Evolutionary conservation across 2,113 vertebrate species (phyloP), one percentile per base, ranked within the genome.

Genomic region (Oostethus manadensis): DNA sequence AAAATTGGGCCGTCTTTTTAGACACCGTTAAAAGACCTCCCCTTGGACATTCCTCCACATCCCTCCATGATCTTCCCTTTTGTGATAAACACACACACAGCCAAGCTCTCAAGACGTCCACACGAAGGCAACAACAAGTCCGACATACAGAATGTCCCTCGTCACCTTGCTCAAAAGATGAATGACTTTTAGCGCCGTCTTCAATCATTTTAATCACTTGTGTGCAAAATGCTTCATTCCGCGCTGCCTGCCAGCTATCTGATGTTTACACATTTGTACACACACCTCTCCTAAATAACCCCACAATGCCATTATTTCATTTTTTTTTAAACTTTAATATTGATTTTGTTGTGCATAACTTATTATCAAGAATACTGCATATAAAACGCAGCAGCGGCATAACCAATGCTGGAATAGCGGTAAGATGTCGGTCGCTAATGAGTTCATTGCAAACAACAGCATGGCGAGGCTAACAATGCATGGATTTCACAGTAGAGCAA

Each of bases 161-260:
- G 73, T 89, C 89, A 89, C 88, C 89, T 88, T 89, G 86, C 87
- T 87, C 71, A 78, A 74, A n/a, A 88, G 87, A 89, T 86, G 84
- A 88, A 89, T 87, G 79, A 72, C 75, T 81, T 42, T 86, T 26
- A 62, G 81, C 58, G 66, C 68, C 84, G 80, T 87, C 84, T 84
- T 89, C 85, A 78, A 89, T 90, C 88, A 87, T 89, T 88, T 85
- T 88, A 90, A 90, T 90, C 87, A 90, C 85, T 82, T 79, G 76
- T 77, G 67, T 77, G 77, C 82, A 88, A 84, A 85, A 58, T 81
- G 78, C 82, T 81, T 68, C 74, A 59, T 79, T 78, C 74, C 67
- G 57, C 59, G 43, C 73, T 78, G 77, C 81, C 89, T 84, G 10
- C 56, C 70, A 81, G 84, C 85, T 64, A 80, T 79, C 76, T 61